These are phyloP conservation scores for Taphrorychus bicolor DNA, from an alignment of 2,888 invertebrate species.

Conservation along the genomic window DNA sequence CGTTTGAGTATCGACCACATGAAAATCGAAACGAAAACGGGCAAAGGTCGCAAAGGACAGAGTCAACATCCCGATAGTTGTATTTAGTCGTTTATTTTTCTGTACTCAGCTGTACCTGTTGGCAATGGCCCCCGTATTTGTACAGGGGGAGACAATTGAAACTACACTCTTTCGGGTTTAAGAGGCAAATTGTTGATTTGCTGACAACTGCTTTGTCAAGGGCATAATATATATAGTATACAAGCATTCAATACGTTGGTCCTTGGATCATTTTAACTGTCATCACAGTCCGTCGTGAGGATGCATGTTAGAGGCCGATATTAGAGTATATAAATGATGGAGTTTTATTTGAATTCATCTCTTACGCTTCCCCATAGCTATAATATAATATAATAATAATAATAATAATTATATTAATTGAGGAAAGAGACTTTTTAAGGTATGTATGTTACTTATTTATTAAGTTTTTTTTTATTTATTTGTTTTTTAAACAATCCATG, in stretches of 20 bases:
- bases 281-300: too few relatives aligned
- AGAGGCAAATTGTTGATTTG: too few relatives aligned
- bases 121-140: too few relatives aligned
- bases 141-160: too few relatives aligned
- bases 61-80: slow-evolving; percentile 74
- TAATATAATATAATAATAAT: neutral
- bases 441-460: neutral
- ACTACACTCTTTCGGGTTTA: too few relatives aligned
- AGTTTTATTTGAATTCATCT: neutral
- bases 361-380: neutral
- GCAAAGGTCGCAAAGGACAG: slow-evolving; percentile 67
- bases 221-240: too few relatives aligned
- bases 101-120: too few relatives aligned
- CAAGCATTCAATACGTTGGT: too few relatives aligned
- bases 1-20: slow-evolving; percentile 74
- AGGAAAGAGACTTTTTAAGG: slow-evolving; percentile 2
- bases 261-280: too few relatives aligned
- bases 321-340: too few relatives aligned
- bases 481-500: neutral
- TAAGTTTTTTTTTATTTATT: slow-evolving; percentile 1
- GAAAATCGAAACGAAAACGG: slow-evolving; percentile 64
- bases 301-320: too few relatives aligned
- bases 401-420: neutral
- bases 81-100: slow-evolving; percentile 15
- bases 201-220: too few relatives aligned